phyloP scores from a whole-genome alignment of 2,113 vertebrate species.

The Gobiocypris rarus region DNA sequence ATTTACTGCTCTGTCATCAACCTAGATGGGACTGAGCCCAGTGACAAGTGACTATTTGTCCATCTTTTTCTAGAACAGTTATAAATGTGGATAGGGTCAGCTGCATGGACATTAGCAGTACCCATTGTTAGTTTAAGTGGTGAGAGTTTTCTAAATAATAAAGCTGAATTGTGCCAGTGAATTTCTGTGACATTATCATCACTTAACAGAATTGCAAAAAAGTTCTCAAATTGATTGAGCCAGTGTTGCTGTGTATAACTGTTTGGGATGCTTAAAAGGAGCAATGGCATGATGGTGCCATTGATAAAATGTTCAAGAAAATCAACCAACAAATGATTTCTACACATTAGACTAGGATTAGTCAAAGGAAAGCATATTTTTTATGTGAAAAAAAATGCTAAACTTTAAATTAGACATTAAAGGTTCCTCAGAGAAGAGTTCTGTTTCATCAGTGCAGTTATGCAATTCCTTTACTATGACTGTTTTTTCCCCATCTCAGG shows the following conservation, averaged over 20 bases:
- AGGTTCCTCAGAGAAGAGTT: neutral
- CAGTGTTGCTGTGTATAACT: neutral
- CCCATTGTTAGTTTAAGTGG: neutral
- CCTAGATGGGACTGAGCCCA: slow-evolving; percentile 24
- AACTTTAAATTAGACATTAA: neutral
- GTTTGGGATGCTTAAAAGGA: neutral
- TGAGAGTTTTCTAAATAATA: slow-evolving; percentile 4
- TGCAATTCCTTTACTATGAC: slow-evolving; percentile 39
- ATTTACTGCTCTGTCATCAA: slow-evolving; percentile 41
- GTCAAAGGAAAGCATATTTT: neutral
- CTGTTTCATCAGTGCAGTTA: slow-evolving; percentile 11
- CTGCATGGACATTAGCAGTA: neutral
- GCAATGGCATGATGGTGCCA: neutral
- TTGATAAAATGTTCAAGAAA: neutral
- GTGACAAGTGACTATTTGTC: slow-evolving; percentile 35
- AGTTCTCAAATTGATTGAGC: neutral
- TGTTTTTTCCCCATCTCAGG: slow-evolving; percentile 78
- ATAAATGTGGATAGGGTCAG: neutral
- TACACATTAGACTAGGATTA: neutral
- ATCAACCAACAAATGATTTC: neutral
- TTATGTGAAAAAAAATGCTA: neutral
- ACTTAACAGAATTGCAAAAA: neutral
- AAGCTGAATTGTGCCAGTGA: neutral
- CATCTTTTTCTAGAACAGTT: neutral
- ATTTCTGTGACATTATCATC: neutral